These are phyloP conservation scores for Limosa lapponica DNA, from an alignment of 2,797 vertebrate genomes.

Conservation along the genomic window DNA sequence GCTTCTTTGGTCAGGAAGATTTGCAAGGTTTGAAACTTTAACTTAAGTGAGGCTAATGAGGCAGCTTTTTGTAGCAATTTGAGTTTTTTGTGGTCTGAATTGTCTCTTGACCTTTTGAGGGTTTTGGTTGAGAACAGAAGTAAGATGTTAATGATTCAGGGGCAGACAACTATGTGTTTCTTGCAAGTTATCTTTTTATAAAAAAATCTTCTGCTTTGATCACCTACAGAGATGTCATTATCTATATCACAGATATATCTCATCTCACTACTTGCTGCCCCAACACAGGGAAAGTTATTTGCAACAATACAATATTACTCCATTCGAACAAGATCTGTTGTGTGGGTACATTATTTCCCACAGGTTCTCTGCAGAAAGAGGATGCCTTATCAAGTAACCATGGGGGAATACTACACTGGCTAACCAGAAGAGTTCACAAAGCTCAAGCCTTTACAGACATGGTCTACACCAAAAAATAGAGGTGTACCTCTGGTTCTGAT, in stretches of 20 bases:
- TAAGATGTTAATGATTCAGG: not conserved
- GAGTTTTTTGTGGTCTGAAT: not conserved
- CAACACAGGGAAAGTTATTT: not conserved
- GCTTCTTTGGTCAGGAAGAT: not conserved
- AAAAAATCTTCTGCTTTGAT: not conserved
- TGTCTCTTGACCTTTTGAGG: not conserved
- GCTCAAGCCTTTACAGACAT: not conserved
- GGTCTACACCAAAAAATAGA: not conserved
- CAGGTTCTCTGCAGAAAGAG: not conserved
- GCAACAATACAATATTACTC: not conserved
- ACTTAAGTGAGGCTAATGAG: not conserved
- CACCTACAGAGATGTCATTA: not conserved
- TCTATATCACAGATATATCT: not conserved
- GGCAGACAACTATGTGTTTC: not conserved
- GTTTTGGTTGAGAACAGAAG: not conserved
- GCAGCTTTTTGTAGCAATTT: not conserved
- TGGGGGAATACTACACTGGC: not conserved
- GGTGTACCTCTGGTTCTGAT: slow-evolving; percentile 75
- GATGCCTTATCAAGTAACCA: not conserved
- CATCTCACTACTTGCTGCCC: not conserved
- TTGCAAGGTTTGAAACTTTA: not conserved
- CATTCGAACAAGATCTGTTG: not conserved
- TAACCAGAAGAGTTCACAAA: not conserved
- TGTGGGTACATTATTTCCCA: not conserved
- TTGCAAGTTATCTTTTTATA: not conserved